Evolutionary conservation across 2,113 vertebrate genomes (phyloP).

Genomic region (Scolopax mira): DNA sequence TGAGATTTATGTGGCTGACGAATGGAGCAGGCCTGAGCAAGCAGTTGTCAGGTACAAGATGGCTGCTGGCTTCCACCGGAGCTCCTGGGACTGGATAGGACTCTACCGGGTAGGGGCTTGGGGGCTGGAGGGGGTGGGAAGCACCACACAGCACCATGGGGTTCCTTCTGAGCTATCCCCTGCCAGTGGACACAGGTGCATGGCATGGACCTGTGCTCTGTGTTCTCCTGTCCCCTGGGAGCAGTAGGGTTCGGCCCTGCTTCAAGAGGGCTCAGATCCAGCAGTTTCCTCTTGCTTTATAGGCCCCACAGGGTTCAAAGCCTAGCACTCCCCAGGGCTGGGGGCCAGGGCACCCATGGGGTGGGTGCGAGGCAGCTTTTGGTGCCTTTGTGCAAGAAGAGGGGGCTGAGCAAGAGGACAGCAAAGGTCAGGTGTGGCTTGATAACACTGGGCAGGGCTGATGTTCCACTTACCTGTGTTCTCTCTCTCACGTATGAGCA

Average conservation of each 20-base stretch:
- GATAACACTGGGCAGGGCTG: neutral
- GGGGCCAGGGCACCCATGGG: neutral
- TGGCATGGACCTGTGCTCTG: neutral
- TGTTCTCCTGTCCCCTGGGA: neutral
- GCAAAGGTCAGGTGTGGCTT: neutral
- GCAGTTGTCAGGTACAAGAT: conserved; percentile 84
- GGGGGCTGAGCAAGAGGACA: neutral
- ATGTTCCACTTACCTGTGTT: neutral
- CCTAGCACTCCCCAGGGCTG: fast-evolving
- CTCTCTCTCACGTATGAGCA: neutral
- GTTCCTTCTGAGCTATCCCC: neutral
- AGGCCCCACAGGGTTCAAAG: neutral
- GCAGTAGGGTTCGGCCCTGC: neutral
- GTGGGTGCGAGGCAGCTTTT: neutral
- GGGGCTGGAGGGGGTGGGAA: neutral
- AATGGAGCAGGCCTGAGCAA: conserved; percentile 89
- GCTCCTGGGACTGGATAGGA: conserved; percentile 98
- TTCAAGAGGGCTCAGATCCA: neutral
- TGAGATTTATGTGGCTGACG: conserved; percentile 85
- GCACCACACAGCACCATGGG: neutral
- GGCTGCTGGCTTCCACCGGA: conserved; percentile 84
- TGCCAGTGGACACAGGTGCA: fast-evolving
- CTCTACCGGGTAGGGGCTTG: conserved; percentile 86
- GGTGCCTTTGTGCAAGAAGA: neutral
- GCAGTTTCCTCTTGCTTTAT: neutral